Base-by-base conservation (phyloP, 2,113 vertebrate genomes). In the Takifugu flavidus region DNA sequence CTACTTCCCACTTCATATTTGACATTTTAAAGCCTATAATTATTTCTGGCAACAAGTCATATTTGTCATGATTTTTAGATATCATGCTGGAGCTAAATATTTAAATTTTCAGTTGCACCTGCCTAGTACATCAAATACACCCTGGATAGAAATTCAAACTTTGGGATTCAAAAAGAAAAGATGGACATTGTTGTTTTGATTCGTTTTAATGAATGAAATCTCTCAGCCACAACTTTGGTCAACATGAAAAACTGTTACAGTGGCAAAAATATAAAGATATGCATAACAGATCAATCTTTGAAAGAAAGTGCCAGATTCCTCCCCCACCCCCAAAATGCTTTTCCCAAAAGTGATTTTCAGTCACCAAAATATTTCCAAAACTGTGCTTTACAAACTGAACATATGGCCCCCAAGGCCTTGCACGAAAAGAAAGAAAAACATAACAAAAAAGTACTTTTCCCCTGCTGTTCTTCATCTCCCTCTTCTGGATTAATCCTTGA, bases 401-500 rank as follows among this genome's bases (percentile, higher is more conserved):
- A 55, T 72, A 46, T 72, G 49, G 70, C 29, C 42, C 61, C 14
- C 49, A 44, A 67, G 6, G 68, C 7, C 29, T 59, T 56, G 75
- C 60, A 74, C 75, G 60, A 76, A 59, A 5, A 60, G 51, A 74
- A 80, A 70, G 65, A 79, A 72, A 49, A 69, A 44, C 53, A 44
- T 46, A 74, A 53, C 62, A 62, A 26, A 52, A 49, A 59, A 49
- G n/a, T n/a, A 49, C 47, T 20, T 25, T 53, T 70, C 43, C 57
- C 50, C 59, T 67, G 13, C 42, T 56, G 34, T 49, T 63, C 13
- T 28, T 65, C 50, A 20, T 70, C 55, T 52, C 72, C 42, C 2
- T 75, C 61, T 15, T 45, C 28, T 34, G 10, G 25, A 53, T 90
- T 87, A 94, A 78, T 74, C 88, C 80, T 94, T 94, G 58, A 94